Evolutionary conservation across 2,888 invertebrate species (phyloP).

Genomic region (Nasonovia ribisnigri): DNA sequence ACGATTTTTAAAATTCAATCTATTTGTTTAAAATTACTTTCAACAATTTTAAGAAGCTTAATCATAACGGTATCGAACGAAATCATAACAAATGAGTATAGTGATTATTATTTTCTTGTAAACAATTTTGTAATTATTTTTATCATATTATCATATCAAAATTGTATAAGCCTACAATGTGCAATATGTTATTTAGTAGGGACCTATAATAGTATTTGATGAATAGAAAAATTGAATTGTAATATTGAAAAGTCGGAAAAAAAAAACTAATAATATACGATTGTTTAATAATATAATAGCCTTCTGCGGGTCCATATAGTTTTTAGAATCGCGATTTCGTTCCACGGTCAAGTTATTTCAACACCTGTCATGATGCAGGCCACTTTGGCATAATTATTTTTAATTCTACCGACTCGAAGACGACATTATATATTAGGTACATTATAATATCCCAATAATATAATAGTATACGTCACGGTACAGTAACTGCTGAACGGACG

Average conservation of each 20-base stretch:
- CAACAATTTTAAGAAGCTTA: neutral
- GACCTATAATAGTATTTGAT: neutral
- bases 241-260: neutral
- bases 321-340: constrained; percentile 32
- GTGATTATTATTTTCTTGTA: neutral
- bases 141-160: neutral
- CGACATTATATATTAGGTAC: constrained; percentile 14
- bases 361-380: constrained; percentile 34
- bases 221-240: neutral
- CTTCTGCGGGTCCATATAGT: neutral
- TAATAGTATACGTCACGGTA: constrained; percentile 41
- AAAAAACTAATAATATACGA: neutral
- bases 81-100: neutral
- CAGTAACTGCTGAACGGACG: constrained; percentile 48
- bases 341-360: constrained; percentile 18
- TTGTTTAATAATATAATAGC: neutral
- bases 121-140: neutral
- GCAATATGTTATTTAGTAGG: neutral
- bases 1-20: neutral
- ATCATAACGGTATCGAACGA: neutral
- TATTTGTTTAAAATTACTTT: neutral
- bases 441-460: constrained; percentile 2
- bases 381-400: constrained; percentile 1
- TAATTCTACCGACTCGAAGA: constrained; percentile 19
- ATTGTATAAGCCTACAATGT: neutral